These are phyloP conservation scores for Drosophila melanica DNA, from an alignment of 1,140 invertebrate genomes.

Conservation along the genomic window DNA sequence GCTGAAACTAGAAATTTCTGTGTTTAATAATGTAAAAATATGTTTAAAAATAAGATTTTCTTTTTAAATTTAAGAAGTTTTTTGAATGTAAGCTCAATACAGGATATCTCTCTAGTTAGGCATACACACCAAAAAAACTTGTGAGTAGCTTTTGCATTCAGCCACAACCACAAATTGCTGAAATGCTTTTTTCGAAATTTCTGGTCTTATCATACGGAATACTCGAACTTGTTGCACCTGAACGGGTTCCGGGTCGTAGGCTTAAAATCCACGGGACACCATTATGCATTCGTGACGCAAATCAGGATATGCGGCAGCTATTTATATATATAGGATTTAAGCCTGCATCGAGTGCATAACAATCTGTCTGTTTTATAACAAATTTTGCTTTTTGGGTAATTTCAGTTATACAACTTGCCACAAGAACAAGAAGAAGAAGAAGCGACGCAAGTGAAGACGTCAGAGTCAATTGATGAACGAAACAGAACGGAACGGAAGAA, in stretches of 20 bases:
- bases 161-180: constrained; percentile 4
- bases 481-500: constrained; percentile 35
- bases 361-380: background rate
- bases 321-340: background rate
- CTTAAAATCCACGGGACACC: constrained; percentile 10
- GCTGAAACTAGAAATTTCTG: background rate
- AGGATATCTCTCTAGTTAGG: too few species aligned
- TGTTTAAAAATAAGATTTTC: too few species aligned
- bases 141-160: constrained; percentile 3
- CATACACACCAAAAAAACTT: too few species aligned
- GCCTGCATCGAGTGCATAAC: constrained; percentile 13
- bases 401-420: constrained; percentile 53
- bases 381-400: constrained; percentile 26
- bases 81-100: too few species aligned
- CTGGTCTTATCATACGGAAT: background rate
- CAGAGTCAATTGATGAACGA: constrained; percentile 54
- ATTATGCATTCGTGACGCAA: constrained; percentile 20
- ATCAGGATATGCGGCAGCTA: background rate
- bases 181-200: constrained; percentile 3
- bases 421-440: too few species aligned
- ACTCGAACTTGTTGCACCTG: constrained; percentile 49
- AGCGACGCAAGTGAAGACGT: constrained; percentile 20
- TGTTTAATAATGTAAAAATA: too few species aligned
- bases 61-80: too few species aligned
- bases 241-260: constrained; percentile 8